Conservation (phyloP, 2,113 vertebrate genomes). For the Ancistrus triradiatus region DNA sequence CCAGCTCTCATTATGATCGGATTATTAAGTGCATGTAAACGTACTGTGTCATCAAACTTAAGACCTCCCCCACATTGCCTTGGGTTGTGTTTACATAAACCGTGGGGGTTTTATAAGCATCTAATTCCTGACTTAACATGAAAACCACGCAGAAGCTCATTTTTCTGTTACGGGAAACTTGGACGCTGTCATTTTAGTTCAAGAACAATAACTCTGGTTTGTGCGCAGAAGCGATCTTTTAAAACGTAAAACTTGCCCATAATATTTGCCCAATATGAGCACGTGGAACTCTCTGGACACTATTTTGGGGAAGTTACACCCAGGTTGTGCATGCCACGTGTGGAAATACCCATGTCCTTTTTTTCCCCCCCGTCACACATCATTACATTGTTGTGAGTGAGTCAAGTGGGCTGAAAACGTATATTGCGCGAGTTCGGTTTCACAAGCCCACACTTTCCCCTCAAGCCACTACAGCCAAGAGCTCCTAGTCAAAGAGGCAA, state of each 20-base stretch:
- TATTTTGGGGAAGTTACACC: constrained; percentile 18
- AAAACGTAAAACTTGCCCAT: no score
- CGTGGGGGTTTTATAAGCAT: no score
- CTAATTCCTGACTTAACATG: no score
- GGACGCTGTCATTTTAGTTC: not conserved
- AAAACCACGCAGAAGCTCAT: no score
- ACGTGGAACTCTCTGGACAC: not conserved
- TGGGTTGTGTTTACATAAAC: no score
- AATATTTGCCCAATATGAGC: no score
- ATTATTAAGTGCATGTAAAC: no score
- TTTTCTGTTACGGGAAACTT: no score
- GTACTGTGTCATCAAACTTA: no score
- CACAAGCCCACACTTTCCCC: not conserved
- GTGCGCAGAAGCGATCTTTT: not conserved
- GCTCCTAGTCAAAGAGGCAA: constrained; percentile 8
- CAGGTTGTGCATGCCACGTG: not conserved
- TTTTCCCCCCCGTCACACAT: not conserved
- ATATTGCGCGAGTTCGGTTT: not conserved
- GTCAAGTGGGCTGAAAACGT: constrained; percentile 8
- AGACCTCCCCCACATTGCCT: no score
- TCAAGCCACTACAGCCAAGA: constrained; percentile 5
- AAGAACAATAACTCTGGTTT: not conserved
- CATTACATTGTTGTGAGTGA: not conserved
- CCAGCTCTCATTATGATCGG: no score
- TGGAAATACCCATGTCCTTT: not conserved